Evolutionary conservation across 2,888 invertebrate species (phyloP).

Genomic region (Ganaspis brasiliensis): DNA sequence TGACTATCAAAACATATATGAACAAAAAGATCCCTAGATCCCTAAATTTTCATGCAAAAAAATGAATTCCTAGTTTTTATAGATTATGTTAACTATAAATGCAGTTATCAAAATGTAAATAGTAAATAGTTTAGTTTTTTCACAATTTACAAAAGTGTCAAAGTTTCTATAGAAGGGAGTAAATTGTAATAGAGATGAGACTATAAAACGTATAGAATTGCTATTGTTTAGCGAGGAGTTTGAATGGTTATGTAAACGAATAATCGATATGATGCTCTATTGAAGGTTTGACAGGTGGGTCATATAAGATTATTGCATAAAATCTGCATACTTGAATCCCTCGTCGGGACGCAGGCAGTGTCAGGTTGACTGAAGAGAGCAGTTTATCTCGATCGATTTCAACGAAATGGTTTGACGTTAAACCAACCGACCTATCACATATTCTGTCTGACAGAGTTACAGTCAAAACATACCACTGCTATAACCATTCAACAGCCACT

Average conservation of each 20-base stretch:
- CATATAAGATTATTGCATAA: constrained; percentile 60
- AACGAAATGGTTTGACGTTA: constrained; percentile 46
- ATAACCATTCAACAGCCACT: neutral
- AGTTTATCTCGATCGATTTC: constrained; percentile 43
- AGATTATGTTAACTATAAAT: too few species aligned
- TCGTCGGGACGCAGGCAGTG: neutral
- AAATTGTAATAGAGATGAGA: neutral
- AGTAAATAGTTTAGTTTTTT: neutral
- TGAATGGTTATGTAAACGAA: constrained; percentile 53
- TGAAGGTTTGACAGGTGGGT: constrained; percentile 55
- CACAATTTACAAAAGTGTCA: too few species aligned
- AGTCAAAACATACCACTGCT: neutral
- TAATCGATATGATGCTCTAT: constrained; percentile 60
- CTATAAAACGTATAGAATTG: neutral
- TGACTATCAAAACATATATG: too few species aligned
- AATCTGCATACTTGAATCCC: constrained; percentile 59
- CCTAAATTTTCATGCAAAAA: too few species aligned
- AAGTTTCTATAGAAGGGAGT: neutral
- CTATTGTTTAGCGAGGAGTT: constrained; percentile 38
- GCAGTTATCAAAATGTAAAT: neutral
- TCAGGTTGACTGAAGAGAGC: constrained; percentile 19
- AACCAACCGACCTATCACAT: constrained; percentile 49
- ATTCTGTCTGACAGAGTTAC: constrained; percentile 15
- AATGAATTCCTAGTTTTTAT: too few species aligned
- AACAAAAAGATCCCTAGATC: too few species aligned